These are phyloP conservation scores for Drosophila longiperda DNA, from an alignment of 2,888 invertebrate species.

Conservation along the genomic window DNA sequence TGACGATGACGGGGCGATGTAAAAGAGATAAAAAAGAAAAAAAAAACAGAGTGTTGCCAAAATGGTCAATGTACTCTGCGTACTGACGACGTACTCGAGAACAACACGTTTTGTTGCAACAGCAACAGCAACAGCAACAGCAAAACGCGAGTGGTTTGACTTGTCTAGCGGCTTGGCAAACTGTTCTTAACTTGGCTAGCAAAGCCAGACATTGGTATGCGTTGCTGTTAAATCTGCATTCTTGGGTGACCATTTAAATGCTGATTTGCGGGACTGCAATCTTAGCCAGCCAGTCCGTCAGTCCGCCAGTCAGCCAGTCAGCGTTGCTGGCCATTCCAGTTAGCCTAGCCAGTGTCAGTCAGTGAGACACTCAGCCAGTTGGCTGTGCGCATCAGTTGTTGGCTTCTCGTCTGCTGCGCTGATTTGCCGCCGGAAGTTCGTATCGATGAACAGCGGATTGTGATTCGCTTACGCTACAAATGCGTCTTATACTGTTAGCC, in stretches of 20 bases:
- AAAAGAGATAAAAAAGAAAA: conserved; percentile 30
- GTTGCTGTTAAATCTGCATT: conserved; percentile 79
- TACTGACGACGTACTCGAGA: neutral
- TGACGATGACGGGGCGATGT: conserved; percentile 37
- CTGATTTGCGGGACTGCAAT: conserved; percentile 40
- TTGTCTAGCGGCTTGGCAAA: conserved; percentile 62
- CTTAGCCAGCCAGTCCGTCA: conserved; percentile 30
- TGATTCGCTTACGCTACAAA: conserved; percentile 16
- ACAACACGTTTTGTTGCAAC: conserved; percentile 5
- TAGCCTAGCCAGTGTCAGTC: conserved; percentile 1
- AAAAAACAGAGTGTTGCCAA: conserved; percentile 54
- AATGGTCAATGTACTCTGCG: conserved; percentile 75
- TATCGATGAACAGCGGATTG: conserved; percentile 30
- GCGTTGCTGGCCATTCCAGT: neutral
- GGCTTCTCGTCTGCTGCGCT: conserved; percentile 68
- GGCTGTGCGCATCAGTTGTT: conserved; percentile 69
- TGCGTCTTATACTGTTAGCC: conserved; percentile 54
- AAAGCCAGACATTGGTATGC: conserved; percentile 60
- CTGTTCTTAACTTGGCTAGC: conserved; percentile 50
- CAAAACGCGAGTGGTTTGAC: conserved; percentile 68
- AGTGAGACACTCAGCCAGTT: conserved; percentile 17
- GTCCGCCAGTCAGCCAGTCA: neutral
- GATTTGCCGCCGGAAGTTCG: conserved; percentile 79
- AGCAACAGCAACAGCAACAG: conserved; percentile 2
- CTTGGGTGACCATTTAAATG: conserved; percentile 71